Evolutionary conservation across 2,797 vertebrate genomes (phyloP).

Genomic region (Trachurus trachurus): DNA sequence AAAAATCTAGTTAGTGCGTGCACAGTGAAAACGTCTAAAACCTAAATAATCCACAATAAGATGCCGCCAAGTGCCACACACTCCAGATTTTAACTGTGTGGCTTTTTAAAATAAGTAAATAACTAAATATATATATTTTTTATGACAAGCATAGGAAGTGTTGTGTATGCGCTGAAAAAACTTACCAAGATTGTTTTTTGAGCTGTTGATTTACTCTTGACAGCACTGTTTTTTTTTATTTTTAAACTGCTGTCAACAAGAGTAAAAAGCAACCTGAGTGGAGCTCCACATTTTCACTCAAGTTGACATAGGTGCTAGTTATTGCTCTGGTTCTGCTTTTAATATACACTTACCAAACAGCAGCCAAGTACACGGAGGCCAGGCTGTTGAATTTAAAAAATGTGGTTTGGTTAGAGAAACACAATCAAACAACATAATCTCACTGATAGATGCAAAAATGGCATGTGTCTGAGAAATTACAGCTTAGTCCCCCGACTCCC

Average conservation of each 20-base stretch:
- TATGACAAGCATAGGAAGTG: not conserved
- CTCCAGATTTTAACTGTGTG: not conserved
- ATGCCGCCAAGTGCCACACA: not conserved
- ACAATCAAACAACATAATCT: constrained; percentile 16
- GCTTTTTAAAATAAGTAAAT: not conserved
- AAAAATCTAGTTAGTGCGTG: too few species aligned
- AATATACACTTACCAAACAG: not conserved
- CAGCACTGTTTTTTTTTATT: not conserved
- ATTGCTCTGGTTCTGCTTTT: constrained; percentile 8
- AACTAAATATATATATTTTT: too few species aligned
- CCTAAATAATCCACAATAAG: not conserved
- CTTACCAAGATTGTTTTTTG: not conserved
- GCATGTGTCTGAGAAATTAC: not conserved
- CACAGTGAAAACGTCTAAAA: not conserved
- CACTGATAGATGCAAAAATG: not conserved
- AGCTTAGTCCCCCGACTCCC: not conserved
- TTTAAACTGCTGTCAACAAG: constrained; percentile 1
- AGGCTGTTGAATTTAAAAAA: constrained; percentile 3
- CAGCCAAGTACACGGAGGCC: not conserved
- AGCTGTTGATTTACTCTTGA: not conserved
- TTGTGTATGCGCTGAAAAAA: constrained; percentile 4
- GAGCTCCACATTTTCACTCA: constrained; percentile 8
- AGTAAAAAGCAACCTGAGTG: not conserved
- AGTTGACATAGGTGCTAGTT: not conserved
- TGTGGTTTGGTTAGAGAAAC: not conserved